Conservation (phyloP, 2,113 vertebrate genomes). For the Zosterops hypoxanthus region DNA sequence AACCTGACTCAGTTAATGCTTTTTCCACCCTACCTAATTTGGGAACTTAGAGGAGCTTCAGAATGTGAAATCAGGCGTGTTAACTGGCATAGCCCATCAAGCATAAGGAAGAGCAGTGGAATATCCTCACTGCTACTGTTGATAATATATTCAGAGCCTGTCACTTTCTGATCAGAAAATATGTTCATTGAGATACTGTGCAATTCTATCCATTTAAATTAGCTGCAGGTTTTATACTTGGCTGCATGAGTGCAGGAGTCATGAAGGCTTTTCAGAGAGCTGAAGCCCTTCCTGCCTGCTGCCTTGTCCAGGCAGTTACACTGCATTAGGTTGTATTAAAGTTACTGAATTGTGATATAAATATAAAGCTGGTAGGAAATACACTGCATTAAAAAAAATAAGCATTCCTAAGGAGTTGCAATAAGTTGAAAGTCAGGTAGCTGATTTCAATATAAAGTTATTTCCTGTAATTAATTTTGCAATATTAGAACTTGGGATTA, state of each 20-base stretch:
- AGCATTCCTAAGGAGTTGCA: not conserved
- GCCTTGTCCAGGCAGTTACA: not conserved
- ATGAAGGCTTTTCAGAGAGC: not conserved
- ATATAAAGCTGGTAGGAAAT: not conserved
- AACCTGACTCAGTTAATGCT: not conserved
- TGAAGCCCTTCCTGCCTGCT: not conserved
- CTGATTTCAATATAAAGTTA: not conserved
- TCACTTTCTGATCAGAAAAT: not conserved
- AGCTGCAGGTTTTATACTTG: not conserved
- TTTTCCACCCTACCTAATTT: not conserved
- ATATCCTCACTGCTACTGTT: not conserved
- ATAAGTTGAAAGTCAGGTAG: not conserved
- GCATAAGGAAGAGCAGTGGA: not conserved
- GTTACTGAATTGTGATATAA: not conserved
- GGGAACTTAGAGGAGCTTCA: not conserved
- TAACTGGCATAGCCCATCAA: not conserved
- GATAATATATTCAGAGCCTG: not conserved
- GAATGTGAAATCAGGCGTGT: not conserved
- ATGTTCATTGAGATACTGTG: not conserved
- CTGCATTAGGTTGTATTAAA: not conserved
- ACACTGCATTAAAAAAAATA: not conserved
- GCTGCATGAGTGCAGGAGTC: not conserved
- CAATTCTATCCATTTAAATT: not conserved
- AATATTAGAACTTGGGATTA: not conserved
- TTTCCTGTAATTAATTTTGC: not conserved